phyloP scores from a whole-genome alignment of 1,140 invertebrate genomes.

The Drosophila takahashii region DNA sequence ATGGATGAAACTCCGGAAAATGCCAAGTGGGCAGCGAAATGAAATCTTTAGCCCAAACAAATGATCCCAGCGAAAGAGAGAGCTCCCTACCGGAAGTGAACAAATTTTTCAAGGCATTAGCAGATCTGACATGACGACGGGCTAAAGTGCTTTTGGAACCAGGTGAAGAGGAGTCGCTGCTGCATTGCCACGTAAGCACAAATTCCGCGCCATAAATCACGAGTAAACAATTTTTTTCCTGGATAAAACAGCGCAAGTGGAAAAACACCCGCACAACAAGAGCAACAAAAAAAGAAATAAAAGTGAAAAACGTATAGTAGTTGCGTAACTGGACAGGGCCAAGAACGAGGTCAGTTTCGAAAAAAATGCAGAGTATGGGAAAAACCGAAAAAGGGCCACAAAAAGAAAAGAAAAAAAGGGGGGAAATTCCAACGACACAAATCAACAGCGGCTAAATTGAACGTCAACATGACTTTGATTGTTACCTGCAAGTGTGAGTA shows the following conservation, averaged over 20 bases:
- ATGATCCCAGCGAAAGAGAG: constrained; percentile 18
- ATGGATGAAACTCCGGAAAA: constrained; percentile 18
- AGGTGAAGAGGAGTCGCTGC: constrained; percentile 37
- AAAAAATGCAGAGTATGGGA: not conserved
- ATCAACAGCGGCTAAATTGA: constrained; percentile 77
- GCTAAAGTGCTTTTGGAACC: constrained; percentile 36
- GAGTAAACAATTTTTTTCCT: constrained; percentile 61
- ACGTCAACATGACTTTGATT: constrained; percentile 80
- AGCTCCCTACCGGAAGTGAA: constrained; percentile 13
- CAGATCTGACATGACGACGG: constrained; percentile 37
- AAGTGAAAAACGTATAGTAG: constrained; percentile 46
- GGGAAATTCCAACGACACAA: constrained; percentile 63
- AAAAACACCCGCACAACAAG: constrained; percentile 24
- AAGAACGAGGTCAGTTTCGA: constrained; percentile 44
- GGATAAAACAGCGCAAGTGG: constrained; percentile 38
- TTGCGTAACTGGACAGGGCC: constrained; percentile 66
- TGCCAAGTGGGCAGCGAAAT: constrained; percentile 13
- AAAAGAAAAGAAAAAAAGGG: constrained; percentile 9
- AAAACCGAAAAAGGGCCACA: constrained; percentile 19
- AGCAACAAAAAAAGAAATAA: constrained; percentile 10
- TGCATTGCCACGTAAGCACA: constrained; percentile 63
- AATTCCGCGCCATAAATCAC: constrained; percentile 79
- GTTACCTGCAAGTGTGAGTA: constrained; percentile 45
- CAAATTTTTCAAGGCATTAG: constrained; percentile 45
- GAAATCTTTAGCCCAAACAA: constrained; percentile 35